A percentile compares a stretch with the other conserved stretches of the same genome.
phyloP scores from a whole-genome alignment of 1,140 invertebrate genomes.

The Agrilus planipennis region DNA sequence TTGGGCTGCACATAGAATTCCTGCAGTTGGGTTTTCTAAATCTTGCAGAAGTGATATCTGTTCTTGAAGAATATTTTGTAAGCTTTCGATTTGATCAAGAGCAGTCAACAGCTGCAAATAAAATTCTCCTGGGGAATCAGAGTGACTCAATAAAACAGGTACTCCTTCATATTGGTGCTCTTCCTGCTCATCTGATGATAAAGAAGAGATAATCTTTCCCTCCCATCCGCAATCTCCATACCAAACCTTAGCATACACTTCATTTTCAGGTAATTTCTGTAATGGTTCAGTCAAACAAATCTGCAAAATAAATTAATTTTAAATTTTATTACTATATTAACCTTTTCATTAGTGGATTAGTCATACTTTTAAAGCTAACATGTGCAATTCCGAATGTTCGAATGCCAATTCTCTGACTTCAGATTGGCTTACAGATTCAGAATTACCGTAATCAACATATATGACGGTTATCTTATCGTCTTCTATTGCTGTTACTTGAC shows the following conservation, averaged over 20 bases:
- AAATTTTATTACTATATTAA: not conserved
- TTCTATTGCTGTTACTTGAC: conserved; percentile 38
- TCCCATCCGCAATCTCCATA: conserved; percentile 21
- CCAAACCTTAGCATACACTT: conserved; percentile 15
- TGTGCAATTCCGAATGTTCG: conserved; percentile 18
- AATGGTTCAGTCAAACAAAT: conserved; percentile 10
- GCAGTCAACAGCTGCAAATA: conserved; percentile 47
- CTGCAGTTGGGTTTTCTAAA: conserved; percentile 44
- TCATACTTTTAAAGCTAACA: conserved; percentile 20
- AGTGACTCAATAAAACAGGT: conserved; percentile 46
- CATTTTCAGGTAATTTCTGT: conserved; percentile 13
- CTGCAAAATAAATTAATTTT: conserved; percentile 7
- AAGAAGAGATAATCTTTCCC: conserved; percentile 9
- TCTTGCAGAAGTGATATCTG: conserved; percentile 36
- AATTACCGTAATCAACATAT: conserved; percentile 70
- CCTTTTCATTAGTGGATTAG: not conserved
- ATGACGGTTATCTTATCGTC: conserved; percentile 40
- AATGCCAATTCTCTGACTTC: conserved; percentile 16
- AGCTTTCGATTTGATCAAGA: conserved; percentile 36
- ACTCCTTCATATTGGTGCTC: conserved; percentile 3
- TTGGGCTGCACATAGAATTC: conserved; percentile 56
- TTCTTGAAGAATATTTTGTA: conserved; percentile 48
- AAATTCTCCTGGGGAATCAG: conserved; percentile 53
- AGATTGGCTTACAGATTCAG: conserved; percentile 39
- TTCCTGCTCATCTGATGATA: no score